These are phyloP conservation scores for Erinaceus europaeus DNA, from an alignment of 2,113 vertebrate genomes.

Conservation along the genomic window DNA sequence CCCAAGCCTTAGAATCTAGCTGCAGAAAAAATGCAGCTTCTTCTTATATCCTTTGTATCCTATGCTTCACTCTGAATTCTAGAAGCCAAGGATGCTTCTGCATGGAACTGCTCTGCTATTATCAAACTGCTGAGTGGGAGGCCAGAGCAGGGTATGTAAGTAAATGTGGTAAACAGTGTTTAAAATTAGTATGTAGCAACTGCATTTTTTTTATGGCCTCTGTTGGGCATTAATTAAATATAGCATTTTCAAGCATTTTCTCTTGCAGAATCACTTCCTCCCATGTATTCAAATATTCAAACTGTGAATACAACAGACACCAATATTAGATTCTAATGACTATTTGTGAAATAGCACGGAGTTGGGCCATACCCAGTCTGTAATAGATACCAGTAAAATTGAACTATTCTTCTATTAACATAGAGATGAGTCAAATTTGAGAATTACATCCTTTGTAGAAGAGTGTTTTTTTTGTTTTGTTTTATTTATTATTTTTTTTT, in stretches of 20 bases:
- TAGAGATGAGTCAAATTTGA: constrained; percentile 41
- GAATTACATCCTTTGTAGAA: constrained; percentile 15
- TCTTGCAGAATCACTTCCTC: constrained; percentile 41
- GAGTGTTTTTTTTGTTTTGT: constrained; percentile 16
- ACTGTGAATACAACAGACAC: constrained; percentile 36
- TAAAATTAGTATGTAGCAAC: constrained; percentile 63
- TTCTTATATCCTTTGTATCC: neutral
- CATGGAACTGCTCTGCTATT: neutral
- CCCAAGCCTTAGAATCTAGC: neutral
- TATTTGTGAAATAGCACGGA: constrained; percentile 34
- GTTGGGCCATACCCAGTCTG: constrained; percentile 29
- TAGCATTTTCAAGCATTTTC: constrained; percentile 59
- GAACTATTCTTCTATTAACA: constrained; percentile 53
- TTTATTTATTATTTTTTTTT: no score
- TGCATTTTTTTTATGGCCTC: constrained; percentile 46
- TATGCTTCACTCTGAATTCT: constrained; percentile 12
- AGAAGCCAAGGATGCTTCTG: neutral
- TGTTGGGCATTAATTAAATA: constrained; percentile 70
- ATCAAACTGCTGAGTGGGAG: constrained; percentile 40
- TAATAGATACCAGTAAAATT: constrained; percentile 19
- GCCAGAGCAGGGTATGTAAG: constrained; percentile 32
- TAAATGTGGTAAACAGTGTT: constrained; percentile 55
- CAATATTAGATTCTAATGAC: constrained; percentile 58
- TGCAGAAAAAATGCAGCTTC: neutral
- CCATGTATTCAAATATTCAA: constrained; percentile 65